phyloP scores from a whole-genome alignment of 1,140 invertebrate species.

The Pseudomyrmex gracilis region DNA sequence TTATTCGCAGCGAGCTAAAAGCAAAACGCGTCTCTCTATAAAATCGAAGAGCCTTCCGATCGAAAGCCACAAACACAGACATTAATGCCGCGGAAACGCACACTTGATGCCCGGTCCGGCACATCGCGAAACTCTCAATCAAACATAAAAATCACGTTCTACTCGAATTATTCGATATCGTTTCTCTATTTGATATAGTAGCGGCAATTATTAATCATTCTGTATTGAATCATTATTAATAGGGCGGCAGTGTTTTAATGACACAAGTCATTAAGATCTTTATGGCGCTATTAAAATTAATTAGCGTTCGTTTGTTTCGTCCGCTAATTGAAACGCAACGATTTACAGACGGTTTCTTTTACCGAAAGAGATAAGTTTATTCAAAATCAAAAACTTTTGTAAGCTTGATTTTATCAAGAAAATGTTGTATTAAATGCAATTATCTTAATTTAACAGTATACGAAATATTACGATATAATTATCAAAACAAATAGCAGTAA shows the following conservation, averaged over 20 bases:
- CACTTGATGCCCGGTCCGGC: neutral
- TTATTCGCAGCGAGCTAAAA: constrained; percentile 12
- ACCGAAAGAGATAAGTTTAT: constrained; percentile 2
- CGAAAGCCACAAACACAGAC: neutral
- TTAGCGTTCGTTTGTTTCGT: constrained; percentile 33
- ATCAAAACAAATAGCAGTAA: neutral
- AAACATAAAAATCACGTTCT: constrained; percentile 7
- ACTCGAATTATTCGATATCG: constrained; percentile 7
- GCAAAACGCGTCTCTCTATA: constrained; percentile 12
- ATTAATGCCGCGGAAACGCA: constrained; percentile 5
- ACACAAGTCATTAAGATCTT: constrained; percentile 27
- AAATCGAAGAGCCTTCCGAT: constrained; percentile 12
- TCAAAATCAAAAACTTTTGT: neutral
- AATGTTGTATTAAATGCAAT: neutral
- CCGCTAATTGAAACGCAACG: constrained; percentile 10
- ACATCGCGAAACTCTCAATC: neutral
- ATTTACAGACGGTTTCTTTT: constrained; percentile 10
- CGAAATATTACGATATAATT: neutral
- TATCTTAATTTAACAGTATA: neutral
- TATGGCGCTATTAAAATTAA: constrained; percentile 49
- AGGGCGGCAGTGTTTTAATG: constrained; percentile 33
- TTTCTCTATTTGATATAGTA: neutral
- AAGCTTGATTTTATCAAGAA: constrained; percentile 5
- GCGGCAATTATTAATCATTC: constrained; percentile 20
- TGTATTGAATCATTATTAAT: constrained; percentile 37